Base-by-base conservation (phyloP, 2,888 invertebrate genomes). In the Drosophila helvetica region DNA sequence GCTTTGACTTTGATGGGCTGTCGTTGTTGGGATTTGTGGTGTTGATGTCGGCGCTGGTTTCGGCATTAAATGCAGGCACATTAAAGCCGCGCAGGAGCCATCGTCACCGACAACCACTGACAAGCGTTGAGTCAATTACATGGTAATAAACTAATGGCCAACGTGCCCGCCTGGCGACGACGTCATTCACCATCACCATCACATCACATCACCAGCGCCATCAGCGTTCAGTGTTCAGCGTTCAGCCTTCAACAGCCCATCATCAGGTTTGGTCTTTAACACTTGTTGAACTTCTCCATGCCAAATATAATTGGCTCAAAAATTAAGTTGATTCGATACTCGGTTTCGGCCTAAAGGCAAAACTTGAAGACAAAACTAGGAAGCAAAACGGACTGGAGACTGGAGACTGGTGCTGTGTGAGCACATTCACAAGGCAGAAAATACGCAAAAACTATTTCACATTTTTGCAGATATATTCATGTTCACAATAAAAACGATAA, bases 121-220 rank as follows among this genome's bases (percentile, higher is more conserved):
- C 84, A 83, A 73, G 77, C 83, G 89, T 81, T 85, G 88, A 89
- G 89, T 84, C 88, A 88, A 84, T 84, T 89, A 84, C 84, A 84
- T 89, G 84, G 84, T 89, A 89, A 84, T 84, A 89, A 89, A 89
- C 88, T 84, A 84, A 84, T 88, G 88, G 77, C 55, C 77, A 81
- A 74, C 70, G 60, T 73, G 77, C 17, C 48, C 58, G 54, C 51
- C 62, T 52, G 59, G 55, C 64, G 68, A 66, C 70, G 56, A 53
- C 70, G 70, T 66, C 75, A 71, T 43, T 59, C 86, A 57, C 22
- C 62, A 66, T 38, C 68, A 61, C 38, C 62, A 79, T 38, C 22
- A 18, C 65, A 64, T 22, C 33, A 33, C 19, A 45, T 33, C 55
- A 42, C 15, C 62, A 64, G 38, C 81, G 65, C 22, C 22, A 30